A percentile compares a stretch with the other conserved stretches of the same genome.
phyloP scores from a whole-genome alignment of 2,888 invertebrate genomes.

The Tetranychus piercei region DNA sequence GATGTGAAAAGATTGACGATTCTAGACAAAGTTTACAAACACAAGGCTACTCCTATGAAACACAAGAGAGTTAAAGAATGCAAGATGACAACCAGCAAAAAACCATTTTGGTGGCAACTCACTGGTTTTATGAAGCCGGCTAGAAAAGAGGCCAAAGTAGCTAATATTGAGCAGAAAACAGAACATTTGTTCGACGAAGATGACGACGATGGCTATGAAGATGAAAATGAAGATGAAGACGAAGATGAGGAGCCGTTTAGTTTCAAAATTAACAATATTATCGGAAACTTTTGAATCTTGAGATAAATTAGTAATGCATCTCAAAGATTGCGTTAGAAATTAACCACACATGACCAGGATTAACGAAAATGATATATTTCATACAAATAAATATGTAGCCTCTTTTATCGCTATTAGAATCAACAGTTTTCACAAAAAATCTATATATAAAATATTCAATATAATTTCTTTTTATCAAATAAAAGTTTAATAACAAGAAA shows the following conservation, averaged over 20 bases:
- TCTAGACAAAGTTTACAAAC: neutral
- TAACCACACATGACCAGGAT: too few relatives aligned
- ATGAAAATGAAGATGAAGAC: neutral
- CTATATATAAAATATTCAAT: too few relatives aligned
- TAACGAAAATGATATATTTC: too few relatives aligned
- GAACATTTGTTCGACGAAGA: neutral
- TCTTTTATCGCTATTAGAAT: too few relatives aligned
- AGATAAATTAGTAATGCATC: too few relatives aligned
- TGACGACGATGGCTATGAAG: neutral
- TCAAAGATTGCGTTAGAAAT: too few relatives aligned
- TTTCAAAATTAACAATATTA: neutral
- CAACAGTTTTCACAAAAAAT: too few relatives aligned
- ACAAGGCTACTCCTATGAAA: neutral
- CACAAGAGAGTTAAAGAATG: neutral
- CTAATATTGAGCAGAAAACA: neutral
- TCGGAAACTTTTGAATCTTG: too few relatives aligned
- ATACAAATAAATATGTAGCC: too few relatives aligned
- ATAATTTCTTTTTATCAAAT: too few relatives aligned
- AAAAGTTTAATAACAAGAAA: too few relatives aligned
- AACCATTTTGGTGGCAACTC: neutral
- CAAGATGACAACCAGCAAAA: neutral
- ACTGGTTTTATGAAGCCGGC: neutral
- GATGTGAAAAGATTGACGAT: neutral
- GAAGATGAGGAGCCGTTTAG: neutral
- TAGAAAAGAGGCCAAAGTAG: neutral